A percentile compares a stretch with the other conserved stretches of the same genome.
Evolutionary conservation across 2,797 vertebrate genomes (phyloP).

Genomic region (Lateolabrax maculatus): DNA sequence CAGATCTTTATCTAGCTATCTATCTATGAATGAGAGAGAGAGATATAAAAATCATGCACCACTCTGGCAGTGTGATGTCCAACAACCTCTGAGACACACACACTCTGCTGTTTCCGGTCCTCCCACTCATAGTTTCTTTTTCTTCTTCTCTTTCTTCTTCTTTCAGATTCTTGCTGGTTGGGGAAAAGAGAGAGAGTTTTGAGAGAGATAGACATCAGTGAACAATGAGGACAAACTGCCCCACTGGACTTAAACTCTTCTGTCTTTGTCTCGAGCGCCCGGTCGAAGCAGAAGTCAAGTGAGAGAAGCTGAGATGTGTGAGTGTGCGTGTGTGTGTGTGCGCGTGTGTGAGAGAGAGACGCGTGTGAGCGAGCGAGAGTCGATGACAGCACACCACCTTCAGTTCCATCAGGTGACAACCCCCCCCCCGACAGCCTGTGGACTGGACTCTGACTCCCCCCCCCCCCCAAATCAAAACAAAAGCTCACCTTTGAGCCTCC

Average conservation of each 20-base stretch:
- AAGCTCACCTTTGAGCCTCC: constrained; percentile 29
- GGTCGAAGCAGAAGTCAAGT: constrained; percentile 89
- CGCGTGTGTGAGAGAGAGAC: constrained; percentile 90
- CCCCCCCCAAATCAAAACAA: background rate
- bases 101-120: background rate
- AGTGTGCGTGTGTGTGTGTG: constrained; percentile 91
- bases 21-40: too few species aligned
- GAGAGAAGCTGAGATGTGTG: constrained; percentile 88
- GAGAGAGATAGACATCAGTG: constrained; percentile 62
- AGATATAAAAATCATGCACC: constrained; percentile 39
- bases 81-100: constrained; percentile 11
- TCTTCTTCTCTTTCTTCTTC: background rate
- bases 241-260: constrained; percentile 80
- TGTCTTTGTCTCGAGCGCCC: constrained; percentile 81
- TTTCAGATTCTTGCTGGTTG: constrained; percentile 86
- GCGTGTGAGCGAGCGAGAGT: constrained; percentile 82
- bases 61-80: constrained; percentile 33
- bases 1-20: background rate
- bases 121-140: background rate
- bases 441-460: constrained; percentile 84
- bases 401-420: constrained; percentile 81
- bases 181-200: constrained; percentile 50
- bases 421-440: constrained; percentile 66
- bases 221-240: constrained; percentile 66
- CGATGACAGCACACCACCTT: constrained; percentile 94